Conservation (phyloP, 2,888 invertebrate genomes). For the Adelphocoris suturalis region DNA sequence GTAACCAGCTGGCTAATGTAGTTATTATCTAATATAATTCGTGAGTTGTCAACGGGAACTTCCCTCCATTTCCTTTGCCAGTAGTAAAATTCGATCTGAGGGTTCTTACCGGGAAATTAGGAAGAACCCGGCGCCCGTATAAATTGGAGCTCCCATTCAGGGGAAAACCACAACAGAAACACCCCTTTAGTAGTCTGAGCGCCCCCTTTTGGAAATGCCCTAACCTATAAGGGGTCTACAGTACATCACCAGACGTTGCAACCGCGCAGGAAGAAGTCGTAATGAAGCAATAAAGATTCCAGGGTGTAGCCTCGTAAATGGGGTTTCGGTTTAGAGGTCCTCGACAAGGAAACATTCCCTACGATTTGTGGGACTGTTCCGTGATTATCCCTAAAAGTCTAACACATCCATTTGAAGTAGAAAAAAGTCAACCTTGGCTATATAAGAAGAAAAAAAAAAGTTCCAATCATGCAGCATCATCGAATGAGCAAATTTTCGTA, state of each 20-base stretch:
- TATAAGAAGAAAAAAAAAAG: too few relatives aligned
- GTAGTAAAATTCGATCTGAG: too few relatives aligned
- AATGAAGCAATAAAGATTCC: conserved; percentile 52
- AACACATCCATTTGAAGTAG: background rate
- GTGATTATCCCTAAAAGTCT: conserved; percentile 1
- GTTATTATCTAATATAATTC: too few relatives aligned
- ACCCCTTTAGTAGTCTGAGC: background rate
- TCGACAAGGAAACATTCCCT: conserved; percentile 21
- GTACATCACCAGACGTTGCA: conserved; percentile 33
- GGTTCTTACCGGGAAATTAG: conserved; percentile 12
- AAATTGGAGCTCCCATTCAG: background rate
- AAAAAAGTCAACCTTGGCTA: background rate
- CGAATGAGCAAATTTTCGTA: too few relatives aligned
- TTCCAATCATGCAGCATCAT: too few relatives aligned
- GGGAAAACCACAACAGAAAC: conserved; percentile 17
- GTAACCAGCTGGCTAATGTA: too few relatives aligned
- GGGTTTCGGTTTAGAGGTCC: conserved; percentile 31
- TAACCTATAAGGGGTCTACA: conserved; percentile 32
- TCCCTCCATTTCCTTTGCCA: too few relatives aligned
- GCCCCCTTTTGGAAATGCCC: background rate
- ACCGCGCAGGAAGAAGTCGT: conserved; percentile 33
- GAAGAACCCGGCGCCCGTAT: background rate
- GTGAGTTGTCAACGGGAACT: too few relatives aligned
- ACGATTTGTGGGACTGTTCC: conserved; percentile 26
- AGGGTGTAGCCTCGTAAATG: conserved; percentile 30